Conservation (phyloP, 2,797 vertebrate genomes). For the Centropyge bicolor region DNA sequence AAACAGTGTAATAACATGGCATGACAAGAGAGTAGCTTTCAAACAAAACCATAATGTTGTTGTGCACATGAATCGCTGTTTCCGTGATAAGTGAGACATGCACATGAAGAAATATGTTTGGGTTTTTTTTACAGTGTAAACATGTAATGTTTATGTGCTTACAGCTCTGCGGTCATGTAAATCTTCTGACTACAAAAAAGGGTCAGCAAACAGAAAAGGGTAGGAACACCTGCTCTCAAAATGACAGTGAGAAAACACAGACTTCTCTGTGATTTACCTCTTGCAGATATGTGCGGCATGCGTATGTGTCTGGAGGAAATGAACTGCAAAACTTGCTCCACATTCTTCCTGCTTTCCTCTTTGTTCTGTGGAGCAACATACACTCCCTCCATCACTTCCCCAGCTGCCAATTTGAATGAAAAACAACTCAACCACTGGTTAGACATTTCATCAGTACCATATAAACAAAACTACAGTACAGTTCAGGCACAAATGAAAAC, state of each 20-base stretch:
- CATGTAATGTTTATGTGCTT: neutral
- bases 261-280: slow-evolving; percentile 82
- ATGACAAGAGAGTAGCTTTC: neutral
- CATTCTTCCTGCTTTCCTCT: slow-evolving; percentile 94
- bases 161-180: neutral
- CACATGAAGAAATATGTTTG: neutral
- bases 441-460: neutral
- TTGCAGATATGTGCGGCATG: slow-evolving; percentile 96
- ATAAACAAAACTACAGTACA: neutral
- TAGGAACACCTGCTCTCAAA: neutral
- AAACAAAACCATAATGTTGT: neutral
- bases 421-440: neutral
- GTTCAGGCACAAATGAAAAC: neutral
- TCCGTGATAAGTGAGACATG: neutral
- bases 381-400: slow-evolving; percentile 91
- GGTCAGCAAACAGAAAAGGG: neutral
- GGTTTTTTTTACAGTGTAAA: neutral
- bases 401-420: slow-evolving; percentile 83
- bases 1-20: neutral
- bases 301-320: slow-evolving; percentile 95
- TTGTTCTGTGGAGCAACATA: slow-evolving; percentile 86
- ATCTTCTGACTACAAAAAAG: neutral
- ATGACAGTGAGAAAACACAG: neutral
- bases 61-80: neutral
- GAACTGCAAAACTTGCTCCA: slow-evolving; percentile 95